phyloP scores from a whole-genome alignment of 2,113 vertebrate genomes.

The Lophius piscatorius region DNA sequence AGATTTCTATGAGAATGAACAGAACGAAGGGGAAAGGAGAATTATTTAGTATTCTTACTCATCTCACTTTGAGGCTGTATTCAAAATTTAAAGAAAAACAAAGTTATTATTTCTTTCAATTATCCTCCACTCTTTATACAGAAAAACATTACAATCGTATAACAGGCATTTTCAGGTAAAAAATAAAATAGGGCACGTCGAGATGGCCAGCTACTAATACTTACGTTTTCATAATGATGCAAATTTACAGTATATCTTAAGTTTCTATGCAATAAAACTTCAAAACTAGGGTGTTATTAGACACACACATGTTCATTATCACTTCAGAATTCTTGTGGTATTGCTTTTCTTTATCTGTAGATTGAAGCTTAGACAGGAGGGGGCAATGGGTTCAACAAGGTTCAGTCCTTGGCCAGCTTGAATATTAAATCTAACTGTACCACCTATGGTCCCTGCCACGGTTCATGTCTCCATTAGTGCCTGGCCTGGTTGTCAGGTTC shows the following conservation, averaged over 20 bases:
- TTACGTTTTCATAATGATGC: no score
- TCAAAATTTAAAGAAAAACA: conserved; percentile 34
- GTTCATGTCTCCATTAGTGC: conserved; percentile 40
- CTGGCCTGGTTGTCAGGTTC: conserved; percentile 8
- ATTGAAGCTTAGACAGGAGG: conserved; percentile 20
- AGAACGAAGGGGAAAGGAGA: background rate
- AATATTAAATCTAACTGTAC: conserved; percentile 37
- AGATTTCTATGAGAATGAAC: conserved; percentile 16
- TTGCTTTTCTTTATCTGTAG: background rate
- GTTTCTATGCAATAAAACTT: no score
- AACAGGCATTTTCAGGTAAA: background rate
- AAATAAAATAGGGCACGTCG: no score
- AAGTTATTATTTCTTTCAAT: conserved; percentile 24
- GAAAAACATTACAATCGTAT: no score
- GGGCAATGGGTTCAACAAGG: conserved; percentile 10
- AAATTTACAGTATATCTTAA: no score
- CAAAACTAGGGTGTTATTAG: no score
- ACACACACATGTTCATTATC: no score
- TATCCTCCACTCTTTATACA: no score
- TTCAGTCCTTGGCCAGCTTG: conserved; percentile 21
- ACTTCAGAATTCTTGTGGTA: background rate
- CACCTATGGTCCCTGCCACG: conserved; percentile 15
- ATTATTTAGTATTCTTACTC: conserved; percentile 33
- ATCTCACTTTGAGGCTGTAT: conserved; percentile 42
- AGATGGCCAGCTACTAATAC: no score